Evolutionary conservation across 2,888 invertebrate genomes (phyloP), one percentile per base, ranked within the genome.

Genomic region (Melieria picta): DNA sequence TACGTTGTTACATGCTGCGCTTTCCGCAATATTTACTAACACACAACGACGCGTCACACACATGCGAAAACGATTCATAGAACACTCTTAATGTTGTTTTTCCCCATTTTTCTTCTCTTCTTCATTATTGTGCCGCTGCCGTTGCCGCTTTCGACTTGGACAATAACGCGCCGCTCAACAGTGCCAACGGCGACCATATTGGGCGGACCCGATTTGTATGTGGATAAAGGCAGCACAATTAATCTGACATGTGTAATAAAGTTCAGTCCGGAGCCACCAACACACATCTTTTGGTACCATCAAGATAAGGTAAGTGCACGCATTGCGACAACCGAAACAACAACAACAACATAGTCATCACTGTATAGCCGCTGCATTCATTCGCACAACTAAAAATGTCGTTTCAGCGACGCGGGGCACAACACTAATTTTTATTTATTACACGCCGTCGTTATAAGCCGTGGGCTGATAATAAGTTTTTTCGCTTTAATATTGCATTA

Each of bases 201-300:
- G 77, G 94, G 93, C 75, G 93, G 92, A 76, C 93, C 93, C 72
- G 93, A 94, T 86, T 88, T 94, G 78, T 93, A 92, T 88, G 93
- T 94, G 84, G 93, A 94, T 88, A 91, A 91, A 78, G 94, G 93
- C 73, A 93, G 93, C 87, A 94, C 93, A 85, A 93, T 94, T 87
- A 94, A 94, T 89, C 89, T 94, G 81, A 94, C 93, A 77, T 94
- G 94, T 87, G 90, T 93, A 80, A 92, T 94, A 80, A 89, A 91
- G 80, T 92, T 91, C 84, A 93, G 93, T 86, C 93, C 94, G 47
- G 93, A 94, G 88, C 95, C 96, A 76, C 96, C 96, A 78, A 94
- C 95, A 81, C 96, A 94, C 89, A 95, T 97, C 88, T 95, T 94
- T 89, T 96, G 96, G 96, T 95, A 95, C 90, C 96, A 96, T 90